Percentiles rank a stretch among this genome's conserved stretches.
These are phyloP conservation scores for Cotesia vestalis DNA, from an alignment of 1,140 invertebrate species.

Conservation along the genomic window DNA sequence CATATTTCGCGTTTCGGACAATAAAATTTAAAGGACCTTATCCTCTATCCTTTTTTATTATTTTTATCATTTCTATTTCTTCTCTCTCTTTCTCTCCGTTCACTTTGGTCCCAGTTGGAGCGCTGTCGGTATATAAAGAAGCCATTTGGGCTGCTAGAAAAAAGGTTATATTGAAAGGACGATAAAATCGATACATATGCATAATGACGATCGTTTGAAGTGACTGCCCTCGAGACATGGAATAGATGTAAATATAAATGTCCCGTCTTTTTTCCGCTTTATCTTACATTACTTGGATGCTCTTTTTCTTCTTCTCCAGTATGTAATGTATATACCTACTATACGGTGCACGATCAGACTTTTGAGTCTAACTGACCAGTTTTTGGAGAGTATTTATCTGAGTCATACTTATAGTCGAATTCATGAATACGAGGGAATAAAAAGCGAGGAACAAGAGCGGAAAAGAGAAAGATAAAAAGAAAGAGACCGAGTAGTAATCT, in stretches of 20 bases:
- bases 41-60: neutral
- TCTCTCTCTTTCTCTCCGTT: neutral
- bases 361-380: too few species aligned
- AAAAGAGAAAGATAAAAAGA: constrained; percentile 18
- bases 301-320: neutral
- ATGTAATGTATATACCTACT: neutral
- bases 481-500: constrained; percentile 47
- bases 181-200: constrained; percentile 36
- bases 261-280: neutral
- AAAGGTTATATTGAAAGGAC: constrained; percentile 24
- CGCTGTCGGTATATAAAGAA: neutral
- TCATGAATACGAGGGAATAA: neutral
- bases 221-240: neutral
- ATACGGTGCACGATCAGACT: too few species aligned
- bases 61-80: neutral
- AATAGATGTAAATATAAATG: constrained; percentile 27
- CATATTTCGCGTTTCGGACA: constrained; percentile 24
- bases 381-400: neutral
- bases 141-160: constrained; percentile 21
- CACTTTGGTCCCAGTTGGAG: neutral
- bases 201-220: constrained; percentile 25
- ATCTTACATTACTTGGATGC: too few species aligned
- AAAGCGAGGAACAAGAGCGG: neutral
- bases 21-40: constrained; percentile 32
- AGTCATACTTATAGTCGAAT: neutral